A percentile compares a stretch with the other conserved stretches of the same genome.
Evolutionary conservation across 2,113 vertebrate genomes (phyloP).

Genomic region (Megalops atlanticus): DNA sequence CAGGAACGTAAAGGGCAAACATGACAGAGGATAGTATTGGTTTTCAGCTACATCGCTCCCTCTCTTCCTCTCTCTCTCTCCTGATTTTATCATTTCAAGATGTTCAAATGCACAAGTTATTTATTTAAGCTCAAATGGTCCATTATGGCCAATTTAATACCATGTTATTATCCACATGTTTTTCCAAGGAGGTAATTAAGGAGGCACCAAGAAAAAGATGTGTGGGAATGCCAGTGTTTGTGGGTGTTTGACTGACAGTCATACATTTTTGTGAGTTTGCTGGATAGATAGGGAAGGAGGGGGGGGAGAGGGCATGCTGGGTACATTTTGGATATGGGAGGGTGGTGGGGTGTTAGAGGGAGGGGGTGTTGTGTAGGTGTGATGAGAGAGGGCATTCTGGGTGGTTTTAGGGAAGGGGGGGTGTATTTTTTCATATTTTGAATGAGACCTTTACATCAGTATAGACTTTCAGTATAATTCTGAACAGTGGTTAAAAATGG

Average conservation of each 20-base stretch:
- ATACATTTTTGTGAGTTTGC: conserved; percentile 4
- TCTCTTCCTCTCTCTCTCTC: conserved; percentile 21
- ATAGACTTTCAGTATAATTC: too few species aligned
- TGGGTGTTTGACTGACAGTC: conserved; percentile 23
- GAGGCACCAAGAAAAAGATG: conserved; percentile 43
- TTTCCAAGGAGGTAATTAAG: conserved; percentile 60
- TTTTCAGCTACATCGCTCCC: conserved; percentile 1
- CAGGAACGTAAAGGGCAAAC: conserved; percentile 1
- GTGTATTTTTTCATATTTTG: too few species aligned
- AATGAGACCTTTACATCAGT: too few species aligned
- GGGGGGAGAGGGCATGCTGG: background rate
- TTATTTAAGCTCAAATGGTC: conserved; percentile 65
- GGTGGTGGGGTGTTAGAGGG: too few species aligned
- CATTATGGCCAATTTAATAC: conserved; percentile 69
- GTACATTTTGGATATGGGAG: background rate
- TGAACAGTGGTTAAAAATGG: too few species aligned
- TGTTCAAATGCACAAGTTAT: conserved; percentile 62
- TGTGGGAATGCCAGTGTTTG: conserved; percentile 49
- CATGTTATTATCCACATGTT: conserved; percentile 55
- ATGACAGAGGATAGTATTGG: background rate
- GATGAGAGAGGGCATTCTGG: conserved; percentile 27
- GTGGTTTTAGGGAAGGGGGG: too few species aligned
- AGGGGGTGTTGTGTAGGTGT: conserved; percentile 1
- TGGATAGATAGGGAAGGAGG: conserved; percentile 40
- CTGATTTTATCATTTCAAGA: conserved; percentile 66